phyloP scores from a whole-genome alignment of 2,113 vertebrate species.

The Lasiurus cinereus region DNA sequence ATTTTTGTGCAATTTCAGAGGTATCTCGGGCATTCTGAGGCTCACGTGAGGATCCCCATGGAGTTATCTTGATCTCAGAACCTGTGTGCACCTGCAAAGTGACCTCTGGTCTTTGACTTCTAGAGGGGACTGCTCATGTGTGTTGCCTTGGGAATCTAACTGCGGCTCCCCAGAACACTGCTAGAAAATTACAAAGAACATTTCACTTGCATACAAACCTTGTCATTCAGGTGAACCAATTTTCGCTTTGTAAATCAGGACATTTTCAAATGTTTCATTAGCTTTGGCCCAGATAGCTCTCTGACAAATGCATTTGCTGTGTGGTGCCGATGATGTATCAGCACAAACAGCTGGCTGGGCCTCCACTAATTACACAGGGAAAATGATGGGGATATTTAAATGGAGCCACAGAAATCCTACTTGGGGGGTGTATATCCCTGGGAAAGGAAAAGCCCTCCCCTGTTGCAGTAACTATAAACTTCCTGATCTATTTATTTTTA shows the following conservation, averaged over 20 bases:
- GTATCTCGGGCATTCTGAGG: not conserved
- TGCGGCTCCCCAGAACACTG: not conserved
- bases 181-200: constrained; percentile 57
- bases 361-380: constrained; percentile 65
- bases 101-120: constrained; percentile 16
- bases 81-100: not conserved
- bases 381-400: constrained; percentile 30
- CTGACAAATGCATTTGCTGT: constrained; percentile 60
- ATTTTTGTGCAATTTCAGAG: not conserved
- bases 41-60: not conserved
- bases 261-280: constrained; percentile 55
- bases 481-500: not conserved
- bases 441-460: not conserved
- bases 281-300: constrained; percentile 66
- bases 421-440: not conserved
- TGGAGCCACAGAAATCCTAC: constrained; percentile 21
- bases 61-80: not conserved
- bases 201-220: constrained; percentile 60
- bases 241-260: constrained; percentile 37
- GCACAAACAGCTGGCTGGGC: constrained; percentile 49
- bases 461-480: not conserved
- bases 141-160: constrained; percentile 1
- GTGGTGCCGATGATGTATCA: constrained; percentile 43
- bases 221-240: constrained; percentile 78
- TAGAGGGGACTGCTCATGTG: not conserved